phyloP scores from a whole-genome alignment of 2,888 invertebrate species.

The Meta bourneti region DNA sequence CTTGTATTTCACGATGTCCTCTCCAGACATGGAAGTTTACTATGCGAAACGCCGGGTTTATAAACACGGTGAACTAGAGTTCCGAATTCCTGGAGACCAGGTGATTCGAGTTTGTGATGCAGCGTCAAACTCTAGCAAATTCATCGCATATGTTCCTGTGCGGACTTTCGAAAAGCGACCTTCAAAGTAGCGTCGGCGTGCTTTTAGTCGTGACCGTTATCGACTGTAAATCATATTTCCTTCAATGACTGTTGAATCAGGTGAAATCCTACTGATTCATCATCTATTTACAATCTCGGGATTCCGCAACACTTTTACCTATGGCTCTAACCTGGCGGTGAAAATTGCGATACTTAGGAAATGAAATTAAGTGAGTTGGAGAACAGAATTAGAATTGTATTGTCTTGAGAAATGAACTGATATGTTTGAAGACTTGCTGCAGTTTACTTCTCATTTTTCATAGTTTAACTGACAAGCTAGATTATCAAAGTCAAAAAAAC shows the following conservation, averaged over 20 bases:
- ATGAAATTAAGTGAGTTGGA: too few species aligned
- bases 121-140: background rate
- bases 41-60: background rate
- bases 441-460: too few species aligned
- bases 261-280: background rate
- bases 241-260: background rate
- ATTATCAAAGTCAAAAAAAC: too few species aligned
- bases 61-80: background rate
- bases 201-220: background rate
- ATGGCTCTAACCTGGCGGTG: too few species aligned
- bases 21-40: background rate
- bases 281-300: background rate
- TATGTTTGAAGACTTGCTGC: too few species aligned
- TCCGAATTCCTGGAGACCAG: conserved; percentile 20
- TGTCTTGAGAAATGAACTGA: too few species aligned
- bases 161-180: background rate
- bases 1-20: background rate
- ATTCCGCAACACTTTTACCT: background rate
- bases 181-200: background rate
- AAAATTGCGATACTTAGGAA: too few species aligned
- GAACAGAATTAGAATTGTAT: too few species aligned
- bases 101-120: conserved; percentile 35
- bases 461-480: too few species aligned
- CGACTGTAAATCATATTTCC: background rate
- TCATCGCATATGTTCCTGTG: too few species aligned